These are phyloP conservation scores for Gambusia yucatana DNA, from an alignment of 2,797 vertebrate genomes.

Conservation along the genomic window DNA sequence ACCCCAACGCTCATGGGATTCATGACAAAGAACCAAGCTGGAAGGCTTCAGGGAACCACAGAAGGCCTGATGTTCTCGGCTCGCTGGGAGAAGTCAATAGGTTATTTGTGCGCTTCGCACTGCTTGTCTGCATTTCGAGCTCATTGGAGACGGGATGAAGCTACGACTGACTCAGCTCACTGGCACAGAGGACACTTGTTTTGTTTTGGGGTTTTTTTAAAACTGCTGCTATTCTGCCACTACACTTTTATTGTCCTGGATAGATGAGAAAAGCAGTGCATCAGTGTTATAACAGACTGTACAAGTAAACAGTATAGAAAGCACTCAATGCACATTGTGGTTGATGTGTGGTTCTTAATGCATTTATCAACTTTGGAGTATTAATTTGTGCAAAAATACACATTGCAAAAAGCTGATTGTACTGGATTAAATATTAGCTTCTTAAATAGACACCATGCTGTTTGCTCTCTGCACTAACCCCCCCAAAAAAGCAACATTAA, in stretches of 20 bases:
- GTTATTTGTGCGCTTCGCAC: slow-evolving; percentile 13
- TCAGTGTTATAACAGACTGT: not conserved
- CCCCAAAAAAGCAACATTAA: not conserved
- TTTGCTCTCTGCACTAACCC: not conserved
- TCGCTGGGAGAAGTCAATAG: slow-evolving; percentile 29
- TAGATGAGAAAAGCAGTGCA: not conserved
- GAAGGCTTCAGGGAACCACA: not conserved
- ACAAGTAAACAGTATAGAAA: not conserved
- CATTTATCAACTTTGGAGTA: not conserved
- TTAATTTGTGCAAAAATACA: not conserved
- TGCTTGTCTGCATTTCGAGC: slow-evolving; percentile 9
- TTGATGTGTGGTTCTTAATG: not conserved
- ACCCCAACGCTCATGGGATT: not conserved
- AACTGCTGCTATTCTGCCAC: not conserved
- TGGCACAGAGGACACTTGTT: slow-evolving; percentile 3
- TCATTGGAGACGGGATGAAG: slow-evolving; percentile 2
- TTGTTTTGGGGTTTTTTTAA: not conserved
- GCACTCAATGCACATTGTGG: not conserved
- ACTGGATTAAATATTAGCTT: not conserved
- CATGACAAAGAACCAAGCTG: slow-evolving; percentile 3
- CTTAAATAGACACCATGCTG: not conserved
- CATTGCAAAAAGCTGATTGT: not conserved
- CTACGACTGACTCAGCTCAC: slow-evolving; percentile 30
- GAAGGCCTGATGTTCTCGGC: slow-evolving; percentile 10
- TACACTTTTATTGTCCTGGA: not conserved